Base-by-base conservation (phyloP, 2,797 vertebrate genomes). In the Pitangus sulphuratus region DNA sequence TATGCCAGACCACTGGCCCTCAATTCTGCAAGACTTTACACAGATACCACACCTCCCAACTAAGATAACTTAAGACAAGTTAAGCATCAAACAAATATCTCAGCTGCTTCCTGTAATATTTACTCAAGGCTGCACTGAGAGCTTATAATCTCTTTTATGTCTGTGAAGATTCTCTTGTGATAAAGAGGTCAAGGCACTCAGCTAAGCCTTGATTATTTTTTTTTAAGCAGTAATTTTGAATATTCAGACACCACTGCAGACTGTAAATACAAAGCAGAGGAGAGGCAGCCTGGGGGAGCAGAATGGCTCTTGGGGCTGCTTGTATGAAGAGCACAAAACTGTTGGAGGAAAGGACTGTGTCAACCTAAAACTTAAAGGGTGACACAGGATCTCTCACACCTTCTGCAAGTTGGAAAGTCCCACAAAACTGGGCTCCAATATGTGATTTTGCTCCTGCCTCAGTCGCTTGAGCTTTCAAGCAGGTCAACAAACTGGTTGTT, bases 61-160 rank as follows among this genome's bases (percentile, higher is more conserved):
- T 42, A 69, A 80, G 47, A 47, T 19, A 66, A 54, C 30, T 51
- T 61, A 58, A 51, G 54, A 44, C 24, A 70, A 72, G 35, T 53
- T 72, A 78, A 85, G 74, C 15, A 18, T 80, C 75, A 92, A 88
- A 76, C 25, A 85, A 86, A 44, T 57, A 68, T 57, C 78, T 89
- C 68, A 66, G 31, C 42, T 89, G 48, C 56, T 89, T 91, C 72
- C 60, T 70, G 79, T 70, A 69, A n/a, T 45, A 77, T 77, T 72
- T 79, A 64, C 58, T 26, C 44, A 85, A 65, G 64, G 68, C 47
- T 84, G 45, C 50, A 82, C 64, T 50, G 54, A 40, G 84, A 72
- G 24, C 5, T 66, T 54, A 22, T 56, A 6, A 54, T 37, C 33
- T 80, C 57, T 75, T 54, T 44, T 48, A 78, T 24, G 40, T 22